These are phyloP conservation scores for Oryzias javanicus DNA, from an alignment of 2,113 vertebrate genomes.

Conservation along the genomic window DNA sequence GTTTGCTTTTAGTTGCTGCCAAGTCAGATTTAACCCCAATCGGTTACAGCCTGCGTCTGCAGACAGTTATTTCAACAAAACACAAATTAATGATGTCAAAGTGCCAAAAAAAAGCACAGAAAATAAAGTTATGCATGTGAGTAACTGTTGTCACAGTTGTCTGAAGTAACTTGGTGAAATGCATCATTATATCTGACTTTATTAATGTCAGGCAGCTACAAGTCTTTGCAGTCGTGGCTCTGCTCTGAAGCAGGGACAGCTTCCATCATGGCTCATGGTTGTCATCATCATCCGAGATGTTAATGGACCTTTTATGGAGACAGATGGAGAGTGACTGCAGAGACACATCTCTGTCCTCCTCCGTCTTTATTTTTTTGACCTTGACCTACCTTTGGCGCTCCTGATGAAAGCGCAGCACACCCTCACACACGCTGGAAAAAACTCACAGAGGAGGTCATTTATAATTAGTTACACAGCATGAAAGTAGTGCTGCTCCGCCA, in stretches of 20 bases:
- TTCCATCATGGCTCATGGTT: slow-evolving; percentile 16
- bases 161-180: neutral
- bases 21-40: no score
- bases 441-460: slow-evolving; percentile 54
- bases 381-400: slow-evolving; percentile 48
- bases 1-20: no score
- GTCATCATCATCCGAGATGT: slow-evolving; percentile 16
- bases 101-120: no score
- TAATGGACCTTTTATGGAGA: slow-evolving; percentile 38
- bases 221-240: slow-evolving; percentile 13
- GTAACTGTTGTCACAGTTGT: no score
- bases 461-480: slow-evolving; percentile 60
- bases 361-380: slow-evolving; percentile 42
- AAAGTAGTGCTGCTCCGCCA: slow-evolving; percentile 33
- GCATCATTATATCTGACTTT: slow-evolving; percentile 39
- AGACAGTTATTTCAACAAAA: no score
- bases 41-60: no score
- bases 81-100: no score
- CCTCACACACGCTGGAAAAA: slow-evolving; percentile 21
- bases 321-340: slow-evolving; percentile 22
- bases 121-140: no score
- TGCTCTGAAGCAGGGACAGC: neutral
- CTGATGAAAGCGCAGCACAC: slow-evolving; percentile 16
- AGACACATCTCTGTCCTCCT: slow-evolving; percentile 32
- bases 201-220: slow-evolving; percentile 11